Base-by-base conservation (phyloP, 2,888 invertebrate species). In the Mesoligia furuncula region DNA sequence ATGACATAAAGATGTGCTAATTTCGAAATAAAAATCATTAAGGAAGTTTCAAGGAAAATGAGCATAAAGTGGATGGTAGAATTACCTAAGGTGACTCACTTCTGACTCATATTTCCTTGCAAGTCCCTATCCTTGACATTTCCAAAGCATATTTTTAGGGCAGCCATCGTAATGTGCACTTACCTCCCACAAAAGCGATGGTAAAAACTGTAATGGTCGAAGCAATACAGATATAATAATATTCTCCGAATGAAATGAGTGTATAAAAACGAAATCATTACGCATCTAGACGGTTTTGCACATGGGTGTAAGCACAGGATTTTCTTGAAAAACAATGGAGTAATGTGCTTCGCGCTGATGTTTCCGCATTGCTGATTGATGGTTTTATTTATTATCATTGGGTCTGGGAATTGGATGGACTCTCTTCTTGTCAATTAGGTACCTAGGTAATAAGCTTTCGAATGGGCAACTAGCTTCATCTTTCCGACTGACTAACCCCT, bases 91-190 rank as follows among this genome's bases (percentile, higher is more conserved):
- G 36, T 84, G 85, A 86, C 57, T 80, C 81, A 81, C 0, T 11
- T 45, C 64, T 89, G 90, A 86, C 13, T 86, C 90, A 88, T 59
- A 64, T 78, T 84, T 81, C 73, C 81, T 81, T 78, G 66, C 64
- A 77, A 72, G 78, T 87, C 79, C 78, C 74, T 77, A 70, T 66
- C 87, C 82, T 88, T 89, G 87, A 78, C 83, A 86, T 88, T 88
- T 85, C 54, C 67, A 69, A 80, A 57, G 48, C 61, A 68, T 79
- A 74, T 77, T 80, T 84, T 87, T 89, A 85, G 88, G 88, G 66
- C 87, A 64, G 27, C 79, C 79, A 77, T 74, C 57, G 74, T 81
- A 81, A 75, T 78, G 39, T 57, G 39, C 68, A 72, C 68, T 83
- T 79, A 64, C 73, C 77, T 75, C 80, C 85, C 61, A 83, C 88